Evolutionary conservation across 2,888 invertebrate genomes (phyloP).

Genomic region (Seira sanloemensis): DNA sequence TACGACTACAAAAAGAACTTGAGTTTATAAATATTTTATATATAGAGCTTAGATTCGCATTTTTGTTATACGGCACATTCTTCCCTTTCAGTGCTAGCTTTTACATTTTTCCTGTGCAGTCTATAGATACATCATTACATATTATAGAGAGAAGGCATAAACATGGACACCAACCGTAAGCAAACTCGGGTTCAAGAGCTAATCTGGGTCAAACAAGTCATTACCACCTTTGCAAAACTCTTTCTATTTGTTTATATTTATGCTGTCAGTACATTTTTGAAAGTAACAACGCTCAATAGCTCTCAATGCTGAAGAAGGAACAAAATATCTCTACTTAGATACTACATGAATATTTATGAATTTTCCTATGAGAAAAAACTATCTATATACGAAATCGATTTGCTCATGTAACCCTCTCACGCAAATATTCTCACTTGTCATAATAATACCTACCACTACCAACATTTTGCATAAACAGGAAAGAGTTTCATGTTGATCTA

Average conservation of each 20-base stretch:
- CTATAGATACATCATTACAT: not conserved
- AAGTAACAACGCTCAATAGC: constrained; percentile 32
- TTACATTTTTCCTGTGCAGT: not conserved
- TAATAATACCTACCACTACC: not conserved
- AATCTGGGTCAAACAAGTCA: constrained; percentile 66
- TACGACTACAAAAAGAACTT: too few species aligned
- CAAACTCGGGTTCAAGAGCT: constrained; percentile 42
- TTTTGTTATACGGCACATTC: not conserved
- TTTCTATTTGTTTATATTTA: constrained; percentile 52
- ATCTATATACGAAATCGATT: not conserved
- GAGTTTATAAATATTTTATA: too few species aligned
- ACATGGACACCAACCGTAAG: too few species aligned
- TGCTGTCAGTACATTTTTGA: constrained; percentile 40
- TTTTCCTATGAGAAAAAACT: constrained; percentile 10
- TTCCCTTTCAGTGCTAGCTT: not conserved
- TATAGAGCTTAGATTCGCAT: not conserved
- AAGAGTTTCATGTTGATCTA: constrained; percentile 9
- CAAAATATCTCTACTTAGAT: too few species aligned
- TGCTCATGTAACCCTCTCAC: constrained; percentile 2
- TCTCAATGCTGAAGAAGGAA: not conserved
- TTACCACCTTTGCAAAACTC: constrained; percentile 62
- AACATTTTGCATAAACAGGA: constrained; percentile 13
- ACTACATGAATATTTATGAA: not conserved
- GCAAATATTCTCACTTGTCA: constrained; percentile 18
- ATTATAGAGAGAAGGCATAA: not conserved